Base-by-base conservation (phyloP, 2,113 vertebrate genomes). In the Hyperoodon ampullatus region DNA sequence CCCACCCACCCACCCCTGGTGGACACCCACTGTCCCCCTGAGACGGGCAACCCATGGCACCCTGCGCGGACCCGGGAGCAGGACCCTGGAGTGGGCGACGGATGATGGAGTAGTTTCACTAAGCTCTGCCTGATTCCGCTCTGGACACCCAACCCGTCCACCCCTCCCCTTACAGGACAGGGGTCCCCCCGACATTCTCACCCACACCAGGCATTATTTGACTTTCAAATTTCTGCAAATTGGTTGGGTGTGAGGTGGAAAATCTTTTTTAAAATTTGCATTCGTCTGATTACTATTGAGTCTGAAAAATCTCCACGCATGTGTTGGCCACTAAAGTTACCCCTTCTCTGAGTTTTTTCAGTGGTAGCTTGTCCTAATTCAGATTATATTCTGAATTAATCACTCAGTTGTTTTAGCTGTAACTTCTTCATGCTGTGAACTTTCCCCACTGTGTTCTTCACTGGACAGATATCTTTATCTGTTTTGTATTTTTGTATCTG, bases 231-330 rank as follows among this genome's bases (percentile, higher is more conserved):
- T 6, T 65, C 28, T 84, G 63, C 30, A 63, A 23, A 63, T 28
- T 2, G 21, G 39, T 26, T n/a, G 61, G 30, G 60, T 13, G 26
- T 28, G 53, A 63, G 24, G 39, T 19, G 8, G 68, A 77, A 44
- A 53, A 24, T 30, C 7, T 6, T 8, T 72, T 58, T 18, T 5
- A 7, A 24, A 11, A 24, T 70, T 68, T 55, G 39, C 66, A 2
- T 68, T 4, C 7, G 7, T 85, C 21, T 5, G 77, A 8, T 30
- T 30, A 0, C 14, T 5, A 4, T 0, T 5, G 47, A 60, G 65
- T 68, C 0, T 12, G 87, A 24, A 18, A 8, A 4, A 14, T 8
- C 39, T 26, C 74, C 2, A 0, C 0, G n/a, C 6, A 3, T 0
- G 0, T 14, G 3, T 8, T 24, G 18, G 63, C 33, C 61, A 2